Evolutionary conservation across 2,888 invertebrate species (phyloP).

Genomic region (Lasioglossum zephyrum): DNA sequence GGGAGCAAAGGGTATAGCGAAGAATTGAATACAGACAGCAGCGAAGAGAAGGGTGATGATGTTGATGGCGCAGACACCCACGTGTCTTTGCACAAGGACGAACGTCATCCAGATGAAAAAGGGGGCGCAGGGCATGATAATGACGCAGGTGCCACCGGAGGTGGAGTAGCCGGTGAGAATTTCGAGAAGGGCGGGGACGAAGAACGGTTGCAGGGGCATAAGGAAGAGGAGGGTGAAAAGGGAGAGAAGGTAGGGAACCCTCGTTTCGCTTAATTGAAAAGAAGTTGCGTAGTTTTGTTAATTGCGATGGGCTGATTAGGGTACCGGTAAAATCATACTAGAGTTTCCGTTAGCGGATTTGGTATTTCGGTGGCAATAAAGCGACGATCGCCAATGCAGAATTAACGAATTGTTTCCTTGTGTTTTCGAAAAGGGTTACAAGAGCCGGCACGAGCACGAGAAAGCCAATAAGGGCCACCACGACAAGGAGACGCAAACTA

Average conservation of each 20-base stretch:
- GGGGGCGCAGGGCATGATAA: constrained; percentile 80
- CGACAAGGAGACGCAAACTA: constrained; percentile 88
- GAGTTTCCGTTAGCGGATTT: background rate
- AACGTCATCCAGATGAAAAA: constrained; percentile 88
- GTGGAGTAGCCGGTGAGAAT: constrained; percentile 50
- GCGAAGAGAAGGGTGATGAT: constrained; percentile 85
- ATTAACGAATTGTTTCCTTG: background rate
- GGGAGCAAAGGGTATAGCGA: background rate
- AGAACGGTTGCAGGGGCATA: constrained; percentile 78
- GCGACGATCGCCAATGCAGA: background rate
- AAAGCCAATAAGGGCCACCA: constrained; percentile 89
- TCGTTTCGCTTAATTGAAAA: background rate
- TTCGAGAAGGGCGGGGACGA: constrained; percentile 78
- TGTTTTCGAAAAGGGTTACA: constrained; percentile 73
- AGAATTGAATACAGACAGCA: background rate
- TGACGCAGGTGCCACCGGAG: constrained; percentile 43
- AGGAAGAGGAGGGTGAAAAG: constrained; percentile 80
- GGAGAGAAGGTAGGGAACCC: constrained; percentile 48
- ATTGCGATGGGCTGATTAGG: background rate
- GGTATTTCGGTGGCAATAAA: background rate
- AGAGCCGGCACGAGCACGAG: constrained; percentile 87
- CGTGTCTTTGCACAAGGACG: constrained; percentile 84
- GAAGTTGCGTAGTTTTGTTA: background rate
- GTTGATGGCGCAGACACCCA: constrained; percentile 73
- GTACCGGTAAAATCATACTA: background rate